phyloP scores from a whole-genome alignment of 2,888 invertebrate genomes.

The Epirrhoe tristata region DNA sequence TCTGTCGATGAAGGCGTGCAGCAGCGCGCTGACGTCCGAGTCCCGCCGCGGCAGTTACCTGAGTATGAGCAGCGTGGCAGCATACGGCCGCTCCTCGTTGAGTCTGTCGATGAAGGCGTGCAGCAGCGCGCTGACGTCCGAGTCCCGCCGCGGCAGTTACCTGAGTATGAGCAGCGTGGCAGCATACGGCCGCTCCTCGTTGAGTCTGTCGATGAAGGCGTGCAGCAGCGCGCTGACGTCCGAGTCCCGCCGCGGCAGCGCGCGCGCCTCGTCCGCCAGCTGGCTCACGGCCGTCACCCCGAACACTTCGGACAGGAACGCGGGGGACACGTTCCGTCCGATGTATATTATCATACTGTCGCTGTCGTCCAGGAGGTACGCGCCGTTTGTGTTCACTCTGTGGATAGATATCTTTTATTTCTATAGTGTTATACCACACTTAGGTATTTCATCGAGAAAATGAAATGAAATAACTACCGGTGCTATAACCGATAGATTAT shows the following conservation, averaged over 20 bases:
- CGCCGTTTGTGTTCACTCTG: constrained; percentile 91
- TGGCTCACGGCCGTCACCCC: constrained; percentile 90
- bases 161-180: constrained; percentile 92
- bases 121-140: too few species aligned
- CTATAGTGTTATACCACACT: too few species aligned
- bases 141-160: too few species aligned
- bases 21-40: too few species aligned
- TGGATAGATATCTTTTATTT: background rate
- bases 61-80: too few species aligned
- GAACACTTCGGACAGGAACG: constrained; percentile 91
- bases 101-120: too few species aligned
- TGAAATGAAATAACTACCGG: too few species aligned
- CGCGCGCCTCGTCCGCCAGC: constrained; percentile 91
- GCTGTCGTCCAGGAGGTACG: constrained; percentile 96
- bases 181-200: constrained; percentile 93
- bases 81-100: too few species aligned
- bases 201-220: constrained; percentile 92
- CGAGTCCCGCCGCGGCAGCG: constrained; percentile 91
- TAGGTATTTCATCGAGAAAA: too few species aligned
- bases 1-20: too few species aligned
- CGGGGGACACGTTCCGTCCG: constrained; percentile 90
- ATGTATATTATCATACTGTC: constrained; percentile 93
- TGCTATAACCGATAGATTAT: too few species aligned
- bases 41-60: too few species aligned
- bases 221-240: constrained; percentile 90